Base-by-base conservation (phyloP, 1,140 invertebrate genomes). In the Pogonomyrmex californicus region DNA sequence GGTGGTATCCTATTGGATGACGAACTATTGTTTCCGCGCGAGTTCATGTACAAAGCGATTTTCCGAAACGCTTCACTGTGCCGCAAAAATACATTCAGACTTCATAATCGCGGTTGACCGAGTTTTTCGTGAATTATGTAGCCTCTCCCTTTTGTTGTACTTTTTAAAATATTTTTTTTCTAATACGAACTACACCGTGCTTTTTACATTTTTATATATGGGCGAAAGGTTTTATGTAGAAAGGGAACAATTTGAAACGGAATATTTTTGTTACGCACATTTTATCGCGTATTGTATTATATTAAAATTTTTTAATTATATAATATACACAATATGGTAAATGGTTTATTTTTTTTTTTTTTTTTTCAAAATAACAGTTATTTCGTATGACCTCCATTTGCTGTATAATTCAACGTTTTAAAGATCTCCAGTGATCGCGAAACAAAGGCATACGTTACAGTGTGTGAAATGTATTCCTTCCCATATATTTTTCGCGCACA, bases 31-130 rank as follows among this genome's bases (percentile, higher is more conserved):
- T 82, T 82, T 82, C 66, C 41, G 12, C 30, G 38, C 54, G 79
- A 73, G 73, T 82, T 73, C 51, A 71, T 82, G 17, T 71, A 56
- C 66, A 73, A 82, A 82, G 66, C 66, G 41, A 82, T 73, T 82
- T 82, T 73, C 54, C 66, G 30, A 60, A 82, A 12, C 23, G 51
- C 51, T 56, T 71, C 51, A 60, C 38, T 36, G 51, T 58, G 17
- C 66, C 17, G 54, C 54, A 73, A 73, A 82, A 82, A 82, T 82
- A 60, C 79, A 58, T 58, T 82, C 51, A 44, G 38, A 73, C 38
- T 73, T 82, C 51, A 66, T 44, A 70, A 54, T 38, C 14, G 30
- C 79, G 54, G 41, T 9, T 82, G 66, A 82, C 54, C 41, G 54
- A 17, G 33, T 73, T 82, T 71, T 47, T 70, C 38, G 54, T 44